Evolutionary conservation across 2,797 vertebrate genomes (phyloP), one percentile per base, ranked within the genome.

Genomic region (Hippocampus kuda): DNA sequence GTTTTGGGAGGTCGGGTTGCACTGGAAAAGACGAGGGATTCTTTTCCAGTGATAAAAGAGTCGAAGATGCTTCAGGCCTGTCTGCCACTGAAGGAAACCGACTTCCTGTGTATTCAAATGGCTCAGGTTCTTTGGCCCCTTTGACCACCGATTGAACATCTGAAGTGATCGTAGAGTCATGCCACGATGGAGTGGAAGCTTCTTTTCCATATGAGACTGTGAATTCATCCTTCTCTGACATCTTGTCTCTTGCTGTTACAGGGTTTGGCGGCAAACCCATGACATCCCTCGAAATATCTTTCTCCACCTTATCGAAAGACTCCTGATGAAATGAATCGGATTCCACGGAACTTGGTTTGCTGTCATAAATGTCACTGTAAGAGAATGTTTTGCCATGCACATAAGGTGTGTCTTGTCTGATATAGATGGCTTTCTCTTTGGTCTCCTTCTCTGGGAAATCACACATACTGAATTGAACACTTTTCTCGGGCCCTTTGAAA

Each of bases 331-430:
- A 91, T 2, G 81, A 88, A 68, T 89, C 88, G 0, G 84, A 88
- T 64, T 92, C 91, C 72, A 82, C 64, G 0, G 90, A 89, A 85
- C 90, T 89, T 41, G 86, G 83, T 78, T 90, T 91, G 68, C 92
- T 93, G 83, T 94, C 93, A 48, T 96, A 97, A 74, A 95, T 86
- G 72, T 98, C 96, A 48, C 95, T 81, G 20, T 99, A 99, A 41
- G 93, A 94, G 85, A 99, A 99, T 26, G 91, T 95, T 74, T 94
- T 97, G 57, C 94, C 93, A 0, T 93, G 93, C 0, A 96, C 94
- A 27, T 96, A 98, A 2, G 97, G 97, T 0, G 97, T 99, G 85
- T 95, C 93, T 80, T 98, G 95, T 73, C 96, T 92, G 68, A 93
- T 92, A 74, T 96, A 95, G 0, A 73, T 10, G 12, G 79, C 82